phyloP scores from a whole-genome alignment of 2,888 invertebrate species.

The Philopedon plagiatum region DNA sequence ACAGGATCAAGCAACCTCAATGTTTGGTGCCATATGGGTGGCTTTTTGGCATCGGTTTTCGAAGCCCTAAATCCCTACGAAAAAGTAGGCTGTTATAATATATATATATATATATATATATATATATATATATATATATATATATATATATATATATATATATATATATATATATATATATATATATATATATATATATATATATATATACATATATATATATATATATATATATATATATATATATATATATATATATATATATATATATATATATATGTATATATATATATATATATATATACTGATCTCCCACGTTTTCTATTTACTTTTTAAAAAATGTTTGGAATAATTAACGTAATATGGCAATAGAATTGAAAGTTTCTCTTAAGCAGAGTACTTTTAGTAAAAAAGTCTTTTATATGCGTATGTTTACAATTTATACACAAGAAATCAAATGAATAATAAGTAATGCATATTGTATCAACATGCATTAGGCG shows the following conservation, averaged over 20 bases:
- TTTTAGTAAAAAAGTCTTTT: no score
- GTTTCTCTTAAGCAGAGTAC: no score
- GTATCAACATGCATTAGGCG: neutral
- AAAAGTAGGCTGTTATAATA: neutral
- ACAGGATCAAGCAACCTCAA: no score
- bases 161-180: conserved; percentile 5
- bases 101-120: conserved; percentile 1
- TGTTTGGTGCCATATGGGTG: no score
- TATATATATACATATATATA: conserved; percentile 3
- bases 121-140: conserved; percentile 1
- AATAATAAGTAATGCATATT: neutral
- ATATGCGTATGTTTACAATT: neutral
- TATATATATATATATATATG: conserved; percentile 1
- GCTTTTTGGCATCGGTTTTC: no score
- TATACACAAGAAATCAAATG: neutral
- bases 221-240: conserved; percentile 3
- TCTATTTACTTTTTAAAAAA: no score
- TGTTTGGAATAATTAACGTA: no score
- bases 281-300: conserved; percentile 1
- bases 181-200: conserved; percentile 5
- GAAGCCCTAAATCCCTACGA: no score
- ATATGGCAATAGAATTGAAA: no score
- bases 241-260: conserved; percentile 5
- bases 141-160: conserved; percentile 3
- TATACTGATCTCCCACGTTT: no score